A percentile compares a stretch with the other conserved stretches of the same genome.
Conservation (phyloP, 2,113 vertebrate species). For the Chelonoidis abingdonii region DNA sequence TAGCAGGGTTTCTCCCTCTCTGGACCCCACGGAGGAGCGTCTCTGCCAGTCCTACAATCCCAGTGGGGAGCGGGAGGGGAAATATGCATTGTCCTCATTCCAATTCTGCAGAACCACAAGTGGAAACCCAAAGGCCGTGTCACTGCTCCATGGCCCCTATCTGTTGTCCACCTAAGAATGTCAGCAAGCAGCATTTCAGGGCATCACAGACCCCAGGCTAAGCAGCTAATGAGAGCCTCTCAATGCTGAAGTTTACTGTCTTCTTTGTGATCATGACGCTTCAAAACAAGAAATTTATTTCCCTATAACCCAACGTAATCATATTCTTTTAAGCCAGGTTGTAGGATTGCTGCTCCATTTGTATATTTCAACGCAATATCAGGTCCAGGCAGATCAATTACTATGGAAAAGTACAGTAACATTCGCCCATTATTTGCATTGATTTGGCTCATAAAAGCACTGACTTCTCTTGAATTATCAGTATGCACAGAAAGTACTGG, state of each 20-base stretch:
- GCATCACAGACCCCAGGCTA: rapidly evolving
- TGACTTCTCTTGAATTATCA: neutral
- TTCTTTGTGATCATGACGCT: conserved; percentile 6
- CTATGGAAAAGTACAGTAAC: conserved; percentile 17
- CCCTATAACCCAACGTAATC: conserved; percentile 22
- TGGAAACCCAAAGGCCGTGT: neutral
- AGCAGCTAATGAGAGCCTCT: neutral
- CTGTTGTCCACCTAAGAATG: neutral
- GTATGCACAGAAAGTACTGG: rapidly evolving
- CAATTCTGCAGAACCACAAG: neutral
- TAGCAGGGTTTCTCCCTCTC: neutral
- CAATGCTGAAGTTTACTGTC: neutral
- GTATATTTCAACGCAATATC: neutral
- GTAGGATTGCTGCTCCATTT: neutral
- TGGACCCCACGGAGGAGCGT: neutral
- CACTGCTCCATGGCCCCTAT: neutral
- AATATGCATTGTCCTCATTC: neutral
- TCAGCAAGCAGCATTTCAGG: neutral
- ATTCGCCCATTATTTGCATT: neutral
- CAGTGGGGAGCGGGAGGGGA: neutral
- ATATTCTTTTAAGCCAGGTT: neutral
- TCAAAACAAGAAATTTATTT: conserved; percentile 21
- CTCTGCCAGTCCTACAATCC: neutral
- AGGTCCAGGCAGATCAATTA: neutral
- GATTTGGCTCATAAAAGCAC: neutral